These are phyloP conservation scores for Trichogramma dendrolimi DNA, from an alignment of 2,888 invertebrate genomes.

Conservation along the genomic window DNA sequence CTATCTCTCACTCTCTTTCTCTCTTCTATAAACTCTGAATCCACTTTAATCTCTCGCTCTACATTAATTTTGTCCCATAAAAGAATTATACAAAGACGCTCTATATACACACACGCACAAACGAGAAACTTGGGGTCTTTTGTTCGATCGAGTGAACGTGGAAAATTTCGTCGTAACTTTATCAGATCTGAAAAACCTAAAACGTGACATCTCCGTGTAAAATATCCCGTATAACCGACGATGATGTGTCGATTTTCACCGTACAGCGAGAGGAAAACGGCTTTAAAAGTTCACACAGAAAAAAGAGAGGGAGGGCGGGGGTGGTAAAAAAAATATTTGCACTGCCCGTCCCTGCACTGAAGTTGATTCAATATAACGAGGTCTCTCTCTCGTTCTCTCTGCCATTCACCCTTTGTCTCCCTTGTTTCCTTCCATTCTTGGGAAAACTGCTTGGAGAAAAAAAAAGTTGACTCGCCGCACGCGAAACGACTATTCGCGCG, in stretches of 20 bases:
- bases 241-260: background rate
- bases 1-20: slow-evolving; percentile 1
- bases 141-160: no score
- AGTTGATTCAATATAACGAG: background rate
- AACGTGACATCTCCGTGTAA: no score
- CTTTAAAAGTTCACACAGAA: no score
- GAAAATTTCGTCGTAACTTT: background rate
- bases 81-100: no score
- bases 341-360: no score
- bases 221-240: background rate
- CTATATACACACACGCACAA: no score
- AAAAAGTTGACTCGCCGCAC: background rate
- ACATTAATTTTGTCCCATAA: no score
- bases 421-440: background rate
- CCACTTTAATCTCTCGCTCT: background rate
- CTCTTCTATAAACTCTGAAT: background rate
- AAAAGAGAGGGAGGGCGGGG: no score
- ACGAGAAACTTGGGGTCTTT: no score
- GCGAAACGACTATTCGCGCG: no score
- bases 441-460: slow-evolving; percentile 1
- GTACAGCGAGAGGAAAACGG: no score
- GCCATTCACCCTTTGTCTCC: slow-evolving; percentile 9
- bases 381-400: slow-evolving; percentile 5
- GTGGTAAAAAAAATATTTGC: no score
- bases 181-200: background rate